Evolutionary conservation across 2,113 vertebrate species (phyloP).

Genomic region (Tragelaphus strepsiceros): DNA sequence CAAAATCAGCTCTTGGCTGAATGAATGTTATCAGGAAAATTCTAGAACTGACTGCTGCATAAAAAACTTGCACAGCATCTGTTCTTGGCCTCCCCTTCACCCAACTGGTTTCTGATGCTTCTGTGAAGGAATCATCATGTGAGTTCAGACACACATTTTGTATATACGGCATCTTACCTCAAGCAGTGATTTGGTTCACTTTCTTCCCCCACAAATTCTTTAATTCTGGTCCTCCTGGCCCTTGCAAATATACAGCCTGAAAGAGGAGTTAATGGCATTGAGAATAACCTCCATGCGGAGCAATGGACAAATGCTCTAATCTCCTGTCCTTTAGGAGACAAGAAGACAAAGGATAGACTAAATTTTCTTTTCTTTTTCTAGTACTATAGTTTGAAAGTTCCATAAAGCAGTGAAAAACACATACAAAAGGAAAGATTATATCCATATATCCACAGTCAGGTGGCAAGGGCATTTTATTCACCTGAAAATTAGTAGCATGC

Average conservation of each 20-base stretch:
- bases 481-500: constrained; percentile 49
- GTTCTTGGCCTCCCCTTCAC: neutral
- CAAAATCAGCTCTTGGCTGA: neutral
- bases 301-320: neutral
- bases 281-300: neutral
- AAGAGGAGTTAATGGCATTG: neutral
- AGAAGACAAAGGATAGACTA: neutral
- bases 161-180: neutral
- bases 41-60: neutral
- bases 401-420: constrained; percentile 12
- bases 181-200: neutral
- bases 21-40: neutral
- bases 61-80: neutral
- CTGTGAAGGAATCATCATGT: neutral
- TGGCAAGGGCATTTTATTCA: constrained; percentile 32
- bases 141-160: neutral
- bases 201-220: neutral
- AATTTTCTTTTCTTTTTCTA: neutral
- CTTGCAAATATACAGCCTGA: neutral
- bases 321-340: neutral
- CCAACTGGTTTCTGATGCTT: neutral
- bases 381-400: neutral
- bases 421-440: neutral
- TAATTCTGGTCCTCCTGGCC: neutral
- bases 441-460: neutral